phyloP scores from a whole-genome alignment of 2,888 invertebrate genomes.

The Ectemnius continuus region DNA sequence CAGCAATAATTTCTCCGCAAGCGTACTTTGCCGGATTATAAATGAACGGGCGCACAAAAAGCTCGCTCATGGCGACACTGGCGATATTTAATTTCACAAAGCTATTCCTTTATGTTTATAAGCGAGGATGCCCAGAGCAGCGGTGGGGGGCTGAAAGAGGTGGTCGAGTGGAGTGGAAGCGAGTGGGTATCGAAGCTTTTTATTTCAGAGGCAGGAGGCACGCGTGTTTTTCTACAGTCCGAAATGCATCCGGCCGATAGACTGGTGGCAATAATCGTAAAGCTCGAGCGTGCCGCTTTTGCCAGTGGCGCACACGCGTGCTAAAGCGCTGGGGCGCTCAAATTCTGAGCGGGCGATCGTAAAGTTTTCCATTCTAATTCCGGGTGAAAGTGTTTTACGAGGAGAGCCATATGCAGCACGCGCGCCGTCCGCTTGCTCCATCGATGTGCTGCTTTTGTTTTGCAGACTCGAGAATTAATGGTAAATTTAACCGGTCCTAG shows the following conservation, averaged over 20 bases:
- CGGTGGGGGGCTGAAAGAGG: too few species aligned
- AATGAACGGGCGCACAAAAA: too few species aligned
- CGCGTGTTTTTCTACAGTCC: too few species aligned
- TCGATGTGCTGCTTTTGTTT: constrained; percentile 44
- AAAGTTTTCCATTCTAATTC: constrained; percentile 49
- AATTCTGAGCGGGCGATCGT: constrained; percentile 38
- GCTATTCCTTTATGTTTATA: too few species aligned
- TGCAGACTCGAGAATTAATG: constrained; percentile 38
- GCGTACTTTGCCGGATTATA: too few species aligned
- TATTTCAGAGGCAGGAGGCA: too few species aligned
- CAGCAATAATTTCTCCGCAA: too few species aligned
- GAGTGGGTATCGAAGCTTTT: too few species aligned
- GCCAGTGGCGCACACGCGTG: not conserved
- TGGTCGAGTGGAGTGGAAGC: too few species aligned
- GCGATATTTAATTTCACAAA: too few species aligned
- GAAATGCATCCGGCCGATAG: constrained; percentile 9
- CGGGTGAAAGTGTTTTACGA: constrained; percentile 26
- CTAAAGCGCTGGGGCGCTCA: constrained; percentile 37
- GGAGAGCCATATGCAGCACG: constrained; percentile 5
- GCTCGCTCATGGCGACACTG: too few species aligned
- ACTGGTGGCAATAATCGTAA: constrained; percentile 41
- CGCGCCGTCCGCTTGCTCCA: constrained; percentile 27
- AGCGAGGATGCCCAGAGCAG: too few species aligned
- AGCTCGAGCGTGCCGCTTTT: constrained; percentile 17
- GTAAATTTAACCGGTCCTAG: constrained; percentile 55